Conservation (phyloP, 1,140 invertebrate genomes). For the Wiebesia pumilae region DNA sequence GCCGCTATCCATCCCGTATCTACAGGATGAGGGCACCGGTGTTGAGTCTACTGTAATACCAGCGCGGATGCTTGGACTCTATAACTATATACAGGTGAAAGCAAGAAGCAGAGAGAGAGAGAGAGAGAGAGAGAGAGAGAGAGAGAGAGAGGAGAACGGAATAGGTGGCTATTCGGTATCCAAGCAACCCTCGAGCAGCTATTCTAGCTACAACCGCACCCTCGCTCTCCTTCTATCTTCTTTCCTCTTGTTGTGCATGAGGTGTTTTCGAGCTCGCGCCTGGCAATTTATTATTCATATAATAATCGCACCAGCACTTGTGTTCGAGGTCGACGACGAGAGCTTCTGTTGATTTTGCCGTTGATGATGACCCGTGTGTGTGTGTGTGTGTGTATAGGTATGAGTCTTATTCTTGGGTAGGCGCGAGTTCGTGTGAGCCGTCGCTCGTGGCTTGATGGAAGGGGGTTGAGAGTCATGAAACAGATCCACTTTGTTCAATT, state of each 20-base stretch:
- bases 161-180: constrained; percentile 22
- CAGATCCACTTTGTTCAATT: constrained; percentile 16
- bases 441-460: too few relatives aligned
- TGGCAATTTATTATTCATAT: constrained; percentile 39
- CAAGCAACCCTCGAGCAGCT: constrained; percentile 16
- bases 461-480: background rate
- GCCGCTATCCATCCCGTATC: background rate
- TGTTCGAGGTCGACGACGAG: too few relatives aligned
- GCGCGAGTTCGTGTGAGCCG: too few relatives aligned
- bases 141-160: background rate
- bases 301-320: constrained; percentile 13
- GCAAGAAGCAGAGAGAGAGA: background rate
- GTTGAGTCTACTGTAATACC: background rate
- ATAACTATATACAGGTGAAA: too few relatives aligned
- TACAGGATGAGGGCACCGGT: constrained; percentile 3
- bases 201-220: constrained; percentile 27
- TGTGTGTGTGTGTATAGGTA: background rate
- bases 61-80: background rate
- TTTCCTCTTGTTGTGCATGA: background rate
- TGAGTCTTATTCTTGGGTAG: too few relatives aligned
- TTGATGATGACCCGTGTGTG: background rate
- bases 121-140: constrained; percentile 1
- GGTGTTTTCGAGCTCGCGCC: background rate
- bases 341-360: constrained; percentile 12
- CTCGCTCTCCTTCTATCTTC: background rate